Percentiles rank a stretch among this genome's conserved stretches.
These are phyloP conservation scores for Hybognathus amarus DNA, from an alignment of 2,797 vertebrate species.

Conservation along the genomic window DNA sequence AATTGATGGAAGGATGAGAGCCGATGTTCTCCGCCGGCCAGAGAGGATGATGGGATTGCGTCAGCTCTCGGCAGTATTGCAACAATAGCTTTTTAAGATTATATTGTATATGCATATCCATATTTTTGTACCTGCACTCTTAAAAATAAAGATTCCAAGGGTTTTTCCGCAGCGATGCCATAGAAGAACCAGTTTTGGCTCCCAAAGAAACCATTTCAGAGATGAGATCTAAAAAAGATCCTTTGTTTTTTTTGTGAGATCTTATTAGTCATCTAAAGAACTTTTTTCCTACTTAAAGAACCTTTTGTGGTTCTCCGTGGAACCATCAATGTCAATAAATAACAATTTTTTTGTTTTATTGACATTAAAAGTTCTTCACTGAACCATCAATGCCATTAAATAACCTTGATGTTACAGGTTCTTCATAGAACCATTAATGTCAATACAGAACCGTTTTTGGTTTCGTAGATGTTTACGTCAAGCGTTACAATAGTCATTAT, in stretches of 20 bases:
- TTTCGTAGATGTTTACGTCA: no score
- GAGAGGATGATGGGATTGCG: background rate
- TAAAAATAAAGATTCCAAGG: background rate
- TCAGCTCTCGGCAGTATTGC: background rate
- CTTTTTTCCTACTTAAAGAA: background rate
- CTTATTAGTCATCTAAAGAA: no score
- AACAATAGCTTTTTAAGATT: background rate
- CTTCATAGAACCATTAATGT: no score
- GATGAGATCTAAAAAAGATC: background rate
- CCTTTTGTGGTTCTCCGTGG: background rate
- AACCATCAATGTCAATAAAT: fast-evolving
- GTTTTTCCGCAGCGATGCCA: background rate
- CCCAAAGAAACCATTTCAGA: no score
- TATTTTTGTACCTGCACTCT: background rate
- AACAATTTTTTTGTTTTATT: background rate
- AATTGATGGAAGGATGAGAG: slow-evolving; percentile 43
- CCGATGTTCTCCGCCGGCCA: background rate
- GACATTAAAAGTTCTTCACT: fast-evolving
- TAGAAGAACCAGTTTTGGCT: background rate
- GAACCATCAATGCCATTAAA: no score
- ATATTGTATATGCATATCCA: background rate
- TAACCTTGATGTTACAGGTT: no score
- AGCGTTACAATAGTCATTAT: no score
- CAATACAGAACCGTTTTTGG: no score
- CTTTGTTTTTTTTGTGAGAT: no score